Percentiles rank a stretch among this genome's conserved stretches.
These are phyloP conservation scores for Pseudococcus longispinus DNA, from an alignment of 2,888 invertebrate genomes.

Conservation along the genomic window DNA sequence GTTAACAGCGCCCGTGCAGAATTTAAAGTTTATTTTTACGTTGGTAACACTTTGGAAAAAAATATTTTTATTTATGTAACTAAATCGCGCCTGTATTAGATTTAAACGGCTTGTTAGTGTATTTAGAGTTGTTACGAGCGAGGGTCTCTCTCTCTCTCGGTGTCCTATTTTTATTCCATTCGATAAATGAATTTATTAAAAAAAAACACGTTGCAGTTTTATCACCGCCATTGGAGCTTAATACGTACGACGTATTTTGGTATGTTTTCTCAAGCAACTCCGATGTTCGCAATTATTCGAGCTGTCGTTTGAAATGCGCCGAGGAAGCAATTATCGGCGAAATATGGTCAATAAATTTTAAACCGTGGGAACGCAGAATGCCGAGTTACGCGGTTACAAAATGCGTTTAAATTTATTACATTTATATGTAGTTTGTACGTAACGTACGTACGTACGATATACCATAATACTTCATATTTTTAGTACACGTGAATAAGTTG, in stretches of 20 bases:
- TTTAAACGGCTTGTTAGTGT: neutral
- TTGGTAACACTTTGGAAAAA: neutral
- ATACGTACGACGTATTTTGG: neutral
- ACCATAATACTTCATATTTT: neutral
- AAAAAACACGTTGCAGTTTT: neutral
- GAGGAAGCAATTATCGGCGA: slow-evolving; percentile 28
- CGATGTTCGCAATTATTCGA: neutral
- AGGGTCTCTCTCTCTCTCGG: too few species aligned
- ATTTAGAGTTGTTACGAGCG: neutral
- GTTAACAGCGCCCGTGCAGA: neutral
- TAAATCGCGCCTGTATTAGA: neutral
- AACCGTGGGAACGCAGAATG: neutral
- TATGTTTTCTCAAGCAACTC: neutral
- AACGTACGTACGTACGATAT: neutral
- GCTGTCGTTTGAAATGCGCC: neutral
- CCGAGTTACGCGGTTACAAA: neutral
- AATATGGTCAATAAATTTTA: slow-evolving; percentile 24
- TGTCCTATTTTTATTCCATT: neutral
- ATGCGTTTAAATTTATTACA: neutral
- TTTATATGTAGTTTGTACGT: neutral
- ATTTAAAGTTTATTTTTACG: slow-evolving; percentile 8
- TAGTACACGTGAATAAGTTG: neutral
- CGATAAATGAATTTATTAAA: neutral
- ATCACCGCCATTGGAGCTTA: neutral
- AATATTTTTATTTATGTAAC: neutral